Base-by-base conservation (phyloP, 2,113 vertebrate species). In the Coturnix japonica region DNA sequence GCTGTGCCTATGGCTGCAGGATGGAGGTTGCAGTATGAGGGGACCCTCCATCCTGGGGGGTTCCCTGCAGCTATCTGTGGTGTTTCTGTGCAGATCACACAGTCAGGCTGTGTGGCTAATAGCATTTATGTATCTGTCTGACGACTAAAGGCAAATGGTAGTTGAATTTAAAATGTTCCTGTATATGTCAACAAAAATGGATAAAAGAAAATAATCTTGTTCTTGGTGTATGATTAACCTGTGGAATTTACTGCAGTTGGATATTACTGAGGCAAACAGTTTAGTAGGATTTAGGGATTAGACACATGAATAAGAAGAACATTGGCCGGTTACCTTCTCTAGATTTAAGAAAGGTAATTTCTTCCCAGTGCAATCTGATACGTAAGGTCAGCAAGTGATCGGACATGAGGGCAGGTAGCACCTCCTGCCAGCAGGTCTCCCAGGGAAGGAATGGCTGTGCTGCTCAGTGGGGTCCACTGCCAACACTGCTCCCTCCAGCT, bases 191-290 rank as follows among this genome's bases (percentile, higher is more conserved):
- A 47, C 76, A 78, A 74, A 94, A 94, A 93, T 89, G 82, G 78
- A 95, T 89, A 94, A 82, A 90, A 91, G 87, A 85, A 91, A 96
- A 95, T 49, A 90, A 92, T 94, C 94, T 93, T 43, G 75, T 78
- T 81, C 85, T 92, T 54, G 77, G 94, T 97, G 44, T 96, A 96
- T 97, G 90, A 96, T 96, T 96, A 96, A 97, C 96, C 80, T 64
- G 23, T 94, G 96, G 96, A 96, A 97, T 96, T 96, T 97, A 96
- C 95, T 97, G 95, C 95, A 90, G 84, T 25, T 73, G 74, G 92
- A 95, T 90, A 89, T 95, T 90, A 95, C 95, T 73, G 91, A 92
- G 63, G 66, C 95, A 96, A 92, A 90, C 87, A 69, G 41, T 94
- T 97, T 92, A 83, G 94, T 88, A 96, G 94, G 94, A 94, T 95